phyloP scores from a whole-genome alignment of 92 coral and sea anemone genomes.

The Epizoanthus rinbou region DNA sequence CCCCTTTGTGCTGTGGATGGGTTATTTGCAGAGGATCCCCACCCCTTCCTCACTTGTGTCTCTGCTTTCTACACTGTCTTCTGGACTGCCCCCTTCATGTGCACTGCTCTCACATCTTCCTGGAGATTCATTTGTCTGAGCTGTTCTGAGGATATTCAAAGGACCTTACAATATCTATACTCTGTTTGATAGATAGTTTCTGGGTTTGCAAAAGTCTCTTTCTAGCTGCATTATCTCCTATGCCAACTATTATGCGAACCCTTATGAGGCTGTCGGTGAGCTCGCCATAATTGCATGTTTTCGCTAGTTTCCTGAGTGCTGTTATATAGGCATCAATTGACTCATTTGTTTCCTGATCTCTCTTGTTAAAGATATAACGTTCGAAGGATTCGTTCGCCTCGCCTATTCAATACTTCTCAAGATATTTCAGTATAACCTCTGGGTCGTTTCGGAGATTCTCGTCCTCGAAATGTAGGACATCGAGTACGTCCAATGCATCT shows the following conservation, averaged over 20 bases:
- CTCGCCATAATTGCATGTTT: conserved; percentile 70
- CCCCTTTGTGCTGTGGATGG: no score
- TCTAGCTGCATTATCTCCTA: conserved; percentile 50
- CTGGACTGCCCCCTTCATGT: background rate
- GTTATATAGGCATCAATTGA: conserved; percentile 72
- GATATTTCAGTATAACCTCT: conserved; percentile 57
- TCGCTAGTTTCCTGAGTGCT: conserved; percentile 62
- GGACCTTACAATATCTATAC: conserved; percentile 60
- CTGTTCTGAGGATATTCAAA: conserved; percentile 56
- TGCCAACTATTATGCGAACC: conserved; percentile 60
- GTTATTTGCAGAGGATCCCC: conserved; percentile 4
- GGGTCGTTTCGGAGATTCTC: conserved; percentile 55
- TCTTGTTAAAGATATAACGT: conserved; percentile 63
- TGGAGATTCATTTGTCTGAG: conserved; percentile 45
- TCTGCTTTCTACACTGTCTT: background rate
- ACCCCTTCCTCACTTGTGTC: conserved; percentile 17
- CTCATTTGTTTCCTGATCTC: conserved; percentile 70
- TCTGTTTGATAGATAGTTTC: conserved; percentile 58
- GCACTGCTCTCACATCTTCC: conserved; percentile 39
- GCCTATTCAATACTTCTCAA: conserved; percentile 68
- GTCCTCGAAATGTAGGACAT: conserved; percentile 60
- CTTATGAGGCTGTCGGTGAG: conserved; percentile 55
- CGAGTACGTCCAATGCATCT: conserved; percentile 66
- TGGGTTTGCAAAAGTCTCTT: conserved; percentile 56
- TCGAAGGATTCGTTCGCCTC: conserved; percentile 74